Percentiles rank a stretch among this genome's conserved stretches.
Evolutionary conservation across 1,140 invertebrate genomes (phyloP).

Genomic region (Drosophila triauraria): DNA sequence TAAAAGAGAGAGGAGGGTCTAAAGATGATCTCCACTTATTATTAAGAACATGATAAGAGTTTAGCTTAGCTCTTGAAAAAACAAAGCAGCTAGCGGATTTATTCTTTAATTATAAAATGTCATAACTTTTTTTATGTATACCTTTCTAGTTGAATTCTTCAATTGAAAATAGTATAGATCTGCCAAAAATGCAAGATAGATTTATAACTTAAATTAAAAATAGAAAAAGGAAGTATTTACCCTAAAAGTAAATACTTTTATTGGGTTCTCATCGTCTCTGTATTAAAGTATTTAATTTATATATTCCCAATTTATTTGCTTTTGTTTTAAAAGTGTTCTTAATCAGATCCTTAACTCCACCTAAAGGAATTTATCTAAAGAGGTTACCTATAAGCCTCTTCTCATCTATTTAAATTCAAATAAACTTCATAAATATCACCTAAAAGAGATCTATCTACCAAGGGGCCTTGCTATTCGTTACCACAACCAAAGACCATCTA

Average conservation of each 20-base stretch:
- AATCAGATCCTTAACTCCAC: no score
- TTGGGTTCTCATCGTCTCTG: no score
- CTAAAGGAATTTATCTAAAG: not conserved
- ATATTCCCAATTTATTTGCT: no score
- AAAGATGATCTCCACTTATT: not conserved
- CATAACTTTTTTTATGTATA: constrained; percentile 9
- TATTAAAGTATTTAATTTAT: not conserved
- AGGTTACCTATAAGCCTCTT: not conserved
- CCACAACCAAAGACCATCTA: constrained; percentile 10
- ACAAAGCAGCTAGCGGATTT: not conserved
- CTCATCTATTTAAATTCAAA: not conserved
- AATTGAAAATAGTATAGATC: constrained; percentile 49
- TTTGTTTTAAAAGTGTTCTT: no score
- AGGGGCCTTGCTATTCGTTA: not conserved
- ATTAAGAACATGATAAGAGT: not conserved
- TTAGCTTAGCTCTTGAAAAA: not conserved
- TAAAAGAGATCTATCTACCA: constrained; percentile 2
- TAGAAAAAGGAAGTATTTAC: no score
- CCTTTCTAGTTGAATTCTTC: constrained; percentile 54
- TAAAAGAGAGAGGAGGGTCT: not conserved
- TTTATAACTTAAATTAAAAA: not conserved
- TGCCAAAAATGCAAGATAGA: constrained; percentile 9
- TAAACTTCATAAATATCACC: constrained; percentile 1
- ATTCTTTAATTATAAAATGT: not conserved
- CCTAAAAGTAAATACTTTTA: no score